phyloP scores from a whole-genome alignment of 2,888 invertebrate genomes.

The Eupithecia subfuscata region DNA sequence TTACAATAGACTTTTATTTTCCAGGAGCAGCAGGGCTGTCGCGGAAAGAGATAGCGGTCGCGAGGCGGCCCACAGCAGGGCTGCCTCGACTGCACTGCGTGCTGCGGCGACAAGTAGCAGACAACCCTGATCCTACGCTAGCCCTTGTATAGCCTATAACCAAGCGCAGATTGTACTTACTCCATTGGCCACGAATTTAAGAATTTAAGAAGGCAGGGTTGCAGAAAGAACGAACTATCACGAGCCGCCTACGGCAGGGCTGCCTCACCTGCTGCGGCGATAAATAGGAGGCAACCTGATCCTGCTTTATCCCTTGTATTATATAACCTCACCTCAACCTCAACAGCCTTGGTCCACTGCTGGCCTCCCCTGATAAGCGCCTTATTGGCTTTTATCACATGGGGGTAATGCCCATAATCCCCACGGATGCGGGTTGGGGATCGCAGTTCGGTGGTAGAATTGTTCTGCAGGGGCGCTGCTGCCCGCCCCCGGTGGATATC shows the following conservation, averaged over 20 bases:
- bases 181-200: too few species aligned
- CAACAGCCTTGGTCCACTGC: too few species aligned
- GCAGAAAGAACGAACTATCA: too few species aligned
- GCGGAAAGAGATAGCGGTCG: constrained; percentile 83
- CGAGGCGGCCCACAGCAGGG: constrained; percentile 75
- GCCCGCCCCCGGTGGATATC: too few species aligned
- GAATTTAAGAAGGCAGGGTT: not conserved
- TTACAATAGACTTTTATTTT: too few species aligned
- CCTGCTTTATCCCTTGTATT: not conserved
- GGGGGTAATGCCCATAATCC: too few species aligned
- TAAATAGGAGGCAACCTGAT: not conserved
- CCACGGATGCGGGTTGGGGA: too few species aligned
- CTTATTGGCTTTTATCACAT: too few species aligned
- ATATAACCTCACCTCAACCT: too few species aligned
- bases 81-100: constrained; percentile 84
- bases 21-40: constrained; percentile 71
- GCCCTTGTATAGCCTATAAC: not conserved
- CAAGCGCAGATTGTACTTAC: not conserved
- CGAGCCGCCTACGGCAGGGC: not conserved
- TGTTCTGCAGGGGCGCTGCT: too few species aligned
- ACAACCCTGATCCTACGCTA: constrained; percentile 16
- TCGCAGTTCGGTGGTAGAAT: too few species aligned
- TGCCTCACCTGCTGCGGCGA: not conserved
- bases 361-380: too few species aligned
- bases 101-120: constrained; percentile 72